These are phyloP conservation scores for Sylvilagus floridanus DNA, from an alignment of 2,797 vertebrate species.

Conservation along the genomic window DNA sequence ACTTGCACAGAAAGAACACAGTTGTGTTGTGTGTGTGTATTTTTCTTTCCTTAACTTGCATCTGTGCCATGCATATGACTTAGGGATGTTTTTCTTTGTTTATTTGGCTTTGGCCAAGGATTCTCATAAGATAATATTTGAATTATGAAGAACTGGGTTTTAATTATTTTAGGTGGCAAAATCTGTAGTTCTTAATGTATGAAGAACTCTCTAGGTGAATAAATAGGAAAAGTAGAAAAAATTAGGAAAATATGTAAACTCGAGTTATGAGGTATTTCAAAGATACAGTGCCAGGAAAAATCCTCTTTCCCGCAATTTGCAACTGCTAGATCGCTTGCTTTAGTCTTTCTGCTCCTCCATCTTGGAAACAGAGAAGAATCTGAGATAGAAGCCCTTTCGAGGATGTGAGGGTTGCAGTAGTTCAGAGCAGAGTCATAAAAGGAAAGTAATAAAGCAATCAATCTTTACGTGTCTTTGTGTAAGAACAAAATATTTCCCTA, in stretches of 20 bases:
- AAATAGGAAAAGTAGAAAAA: constrained; percentile 86
- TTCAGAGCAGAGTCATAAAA: constrained; percentile 77
- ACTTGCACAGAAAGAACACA: background rate
- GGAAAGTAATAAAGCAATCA: constrained; percentile 80
- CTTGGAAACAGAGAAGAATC: constrained; percentile 63
- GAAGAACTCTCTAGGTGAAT: constrained; percentile 80
- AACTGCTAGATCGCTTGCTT: constrained; percentile 71
- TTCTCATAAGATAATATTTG: constrained; percentile 55
- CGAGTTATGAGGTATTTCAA: constrained; percentile 89
- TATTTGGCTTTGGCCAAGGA: constrained; percentile 54
- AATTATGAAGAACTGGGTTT: constrained; percentile 66
- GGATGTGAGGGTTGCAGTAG: constrained; percentile 76
- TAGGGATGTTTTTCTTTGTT: constrained; percentile 31
- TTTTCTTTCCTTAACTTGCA: background rate
- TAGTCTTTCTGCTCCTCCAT: constrained; percentile 71
- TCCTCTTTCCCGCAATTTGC: constrained; percentile 69
- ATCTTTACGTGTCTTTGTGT: constrained; percentile 48
- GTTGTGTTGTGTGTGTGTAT: background rate
- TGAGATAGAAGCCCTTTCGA: constrained; percentile 81
- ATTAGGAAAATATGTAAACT: constrained; percentile 85
- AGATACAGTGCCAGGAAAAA: constrained; percentile 79
- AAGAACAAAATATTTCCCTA: constrained; percentile 62
- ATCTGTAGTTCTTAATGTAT: constrained; percentile 68
- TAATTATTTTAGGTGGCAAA: constrained; percentile 73
- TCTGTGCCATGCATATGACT: background rate